Evolutionary conservation across 2,113 vertebrate genomes (phyloP).

Genomic region (Chunga burmeisteri): DNA sequence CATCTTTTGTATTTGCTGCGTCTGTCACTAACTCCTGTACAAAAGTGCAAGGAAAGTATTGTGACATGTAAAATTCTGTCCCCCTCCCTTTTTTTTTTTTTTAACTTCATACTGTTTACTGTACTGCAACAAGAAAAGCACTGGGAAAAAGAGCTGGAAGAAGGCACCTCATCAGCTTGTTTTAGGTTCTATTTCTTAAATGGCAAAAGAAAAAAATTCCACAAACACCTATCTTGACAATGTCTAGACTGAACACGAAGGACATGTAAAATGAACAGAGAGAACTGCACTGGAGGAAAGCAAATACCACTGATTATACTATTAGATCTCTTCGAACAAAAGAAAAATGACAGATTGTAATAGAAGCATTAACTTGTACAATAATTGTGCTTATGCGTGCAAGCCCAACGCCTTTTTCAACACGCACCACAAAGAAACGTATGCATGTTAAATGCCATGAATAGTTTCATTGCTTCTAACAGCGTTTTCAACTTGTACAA

Average conservation of each 20-base stretch:
- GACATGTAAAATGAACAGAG: background rate
- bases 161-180: background rate
- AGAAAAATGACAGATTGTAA: background rate
- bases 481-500: background rate
- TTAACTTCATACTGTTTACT: background rate
- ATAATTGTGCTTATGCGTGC: background rate
- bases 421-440: background rate
- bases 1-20: slow-evolving; percentile 77
- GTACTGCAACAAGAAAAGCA: background rate
- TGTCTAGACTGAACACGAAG: background rate
- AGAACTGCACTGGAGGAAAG: background rate
- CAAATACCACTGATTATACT: background rate
- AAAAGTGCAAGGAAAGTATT: background rate
- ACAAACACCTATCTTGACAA: background rate
- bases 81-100: background rate
- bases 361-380: background rate
- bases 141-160: background rate
- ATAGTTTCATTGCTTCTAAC: background rate
- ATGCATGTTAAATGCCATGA: background rate
- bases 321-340: background rate
- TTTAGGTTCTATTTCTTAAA: background rate
- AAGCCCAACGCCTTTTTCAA: background rate
- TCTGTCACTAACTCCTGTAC: slow-evolving; percentile 77
- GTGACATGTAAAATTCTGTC: background rate
- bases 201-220: background rate